Percentiles rank a stretch among this genome's conserved stretches.
Conservation (phyloP, 64 coral and sea anemone genomes). For the Anthopleura sola region DNA sequence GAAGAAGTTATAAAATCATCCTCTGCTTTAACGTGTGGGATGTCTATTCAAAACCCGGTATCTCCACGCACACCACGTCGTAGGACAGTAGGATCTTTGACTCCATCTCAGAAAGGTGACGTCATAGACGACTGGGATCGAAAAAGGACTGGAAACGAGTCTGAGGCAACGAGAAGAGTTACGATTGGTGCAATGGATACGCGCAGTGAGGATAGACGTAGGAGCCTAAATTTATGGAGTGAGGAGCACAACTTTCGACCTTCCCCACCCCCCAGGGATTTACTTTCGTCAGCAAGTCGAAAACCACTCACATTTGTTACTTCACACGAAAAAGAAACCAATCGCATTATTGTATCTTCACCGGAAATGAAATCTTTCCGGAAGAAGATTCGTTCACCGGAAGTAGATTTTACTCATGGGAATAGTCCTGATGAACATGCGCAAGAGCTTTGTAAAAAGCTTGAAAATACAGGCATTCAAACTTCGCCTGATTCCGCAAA, state of each 20-base stretch:
- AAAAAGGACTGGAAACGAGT: background rate
- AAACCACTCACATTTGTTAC: background rate
- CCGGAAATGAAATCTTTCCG: background rate
- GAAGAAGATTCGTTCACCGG: slow-evolving; percentile 11
- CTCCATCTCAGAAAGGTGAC: background rate
- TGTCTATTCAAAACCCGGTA: background rate
- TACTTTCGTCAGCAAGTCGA: background rate
- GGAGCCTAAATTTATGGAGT: background rate
- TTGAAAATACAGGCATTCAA: background rate
- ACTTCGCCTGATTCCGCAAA: background rate
- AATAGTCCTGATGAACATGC: background rate
- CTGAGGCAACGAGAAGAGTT: background rate
- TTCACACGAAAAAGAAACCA: too few species aligned
- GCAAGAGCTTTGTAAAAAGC: background rate
- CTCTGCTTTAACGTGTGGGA: background rate
- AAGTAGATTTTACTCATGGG: background rate
- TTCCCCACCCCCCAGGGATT: slow-evolving; percentile 7
- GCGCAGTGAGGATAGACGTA: background rate
- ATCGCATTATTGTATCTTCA: too few species aligned
- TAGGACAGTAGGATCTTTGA: background rate
- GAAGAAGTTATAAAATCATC: background rate
- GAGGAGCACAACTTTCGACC: background rate
- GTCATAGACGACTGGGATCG: background rate
- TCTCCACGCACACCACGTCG: background rate
- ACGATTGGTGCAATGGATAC: slow-evolving; percentile 1